Conservation (phyloP, 2,797 vertebrate genomes). For the Psittacula derbiana region DNA sequence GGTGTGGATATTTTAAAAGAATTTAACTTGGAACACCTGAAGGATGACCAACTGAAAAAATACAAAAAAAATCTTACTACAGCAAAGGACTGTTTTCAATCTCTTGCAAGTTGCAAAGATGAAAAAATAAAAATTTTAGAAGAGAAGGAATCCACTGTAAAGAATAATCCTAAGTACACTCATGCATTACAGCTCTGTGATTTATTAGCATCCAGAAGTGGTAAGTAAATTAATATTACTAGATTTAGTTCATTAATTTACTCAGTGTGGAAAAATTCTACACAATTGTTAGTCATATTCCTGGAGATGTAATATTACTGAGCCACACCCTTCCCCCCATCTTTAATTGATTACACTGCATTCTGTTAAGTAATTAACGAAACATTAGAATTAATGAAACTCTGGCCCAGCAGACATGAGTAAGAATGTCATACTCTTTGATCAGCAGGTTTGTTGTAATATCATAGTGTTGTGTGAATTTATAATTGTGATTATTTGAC, state of each 20-base stretch:
- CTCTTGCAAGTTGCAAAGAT: not conserved
- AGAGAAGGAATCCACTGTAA: not conserved
- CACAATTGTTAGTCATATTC: not conserved
- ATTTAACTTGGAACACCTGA: not conserved
- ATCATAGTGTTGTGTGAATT: not conserved
- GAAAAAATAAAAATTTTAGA: not conserved
- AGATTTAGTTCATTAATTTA: not conserved
- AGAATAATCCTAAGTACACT: not conserved
- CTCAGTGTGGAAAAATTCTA: not conserved
- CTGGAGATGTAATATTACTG: not conserved
- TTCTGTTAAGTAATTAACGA: not conserved
- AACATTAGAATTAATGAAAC: not conserved
- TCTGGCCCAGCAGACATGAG: not conserved
- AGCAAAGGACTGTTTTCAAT: not conserved
- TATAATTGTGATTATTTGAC: not conserved
- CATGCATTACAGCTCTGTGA: not conserved
- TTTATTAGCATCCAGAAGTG: conserved; percentile 23
- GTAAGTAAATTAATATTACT: not conserved
- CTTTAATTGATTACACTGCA: not conserved
- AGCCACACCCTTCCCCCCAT: not conserved
- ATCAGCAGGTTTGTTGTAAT: not conserved
- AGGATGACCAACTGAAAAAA: rapidly evolving
- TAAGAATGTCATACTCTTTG: not conserved
- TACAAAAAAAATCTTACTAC: not conserved
- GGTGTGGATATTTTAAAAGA: rapidly evolving